Base-by-base conservation (phyloP, 2,888 invertebrate species). In the Meiosimyza decipiens region DNA sequence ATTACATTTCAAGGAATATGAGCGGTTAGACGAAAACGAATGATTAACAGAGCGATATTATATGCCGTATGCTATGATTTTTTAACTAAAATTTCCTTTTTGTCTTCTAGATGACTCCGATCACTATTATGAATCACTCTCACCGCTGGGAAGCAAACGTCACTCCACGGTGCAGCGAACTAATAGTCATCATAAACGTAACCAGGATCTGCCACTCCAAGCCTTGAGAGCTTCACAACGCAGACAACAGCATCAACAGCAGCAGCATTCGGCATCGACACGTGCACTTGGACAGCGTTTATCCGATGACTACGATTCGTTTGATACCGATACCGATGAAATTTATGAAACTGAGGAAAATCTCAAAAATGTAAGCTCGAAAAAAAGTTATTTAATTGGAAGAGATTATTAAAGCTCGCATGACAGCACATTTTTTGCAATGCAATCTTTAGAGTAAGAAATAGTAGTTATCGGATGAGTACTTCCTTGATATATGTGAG, bases 241-340 rank as follows among this genome's bases (percentile, higher is more conserved):
- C 3, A 57, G 65, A 13, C 64, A 71, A 22, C 6, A 40, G 9
- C 40, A 40, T 40, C 74, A 28, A 28, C 28, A 76, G 64, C 83
- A 83, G 57, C 77, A 80, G 50, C 81, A 83, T 28, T 83, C 82
- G 4, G 79, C 79, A 1, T 84, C 83, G 22, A 83, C 82, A 7
- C 84, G 80, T 73, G 80, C 76, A 6, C 77, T 54, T 57, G 82
- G 78, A 76, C 81, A 64, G 88, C 73, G 70, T 73, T 78, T 87
- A 88, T 83, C 85, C 7, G 92, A 92, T 78, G 91, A 92, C 83
- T 91, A 91, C 79, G 93, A 93, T 84, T 93, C 93, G 63, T 93
- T 93, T 81, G 93, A 93, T 79, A 89, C 89, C 1, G 92, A 92
- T 77, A 84, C 84, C 57, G 88, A 89, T 60, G 91, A 92, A 73